Percentiles rank a stretch among this genome's conserved stretches.
phyloP scores from a whole-genome alignment of 2,888 invertebrate genomes.

The Mythimna vitellina region DNA sequence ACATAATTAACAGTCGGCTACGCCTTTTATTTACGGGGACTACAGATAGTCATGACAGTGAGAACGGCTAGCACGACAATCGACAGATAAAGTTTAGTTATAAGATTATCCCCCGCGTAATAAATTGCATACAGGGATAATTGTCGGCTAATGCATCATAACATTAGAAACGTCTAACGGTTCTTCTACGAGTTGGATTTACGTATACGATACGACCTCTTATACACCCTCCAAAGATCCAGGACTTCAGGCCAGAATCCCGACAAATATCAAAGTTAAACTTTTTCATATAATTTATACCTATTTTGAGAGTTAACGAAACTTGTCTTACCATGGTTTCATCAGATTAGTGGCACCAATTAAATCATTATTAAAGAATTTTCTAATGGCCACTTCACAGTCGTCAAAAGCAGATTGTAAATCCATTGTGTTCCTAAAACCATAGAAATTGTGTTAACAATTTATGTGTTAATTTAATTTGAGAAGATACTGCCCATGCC shows the following conservation, averaged over 20 bases:
- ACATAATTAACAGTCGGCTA: no score
- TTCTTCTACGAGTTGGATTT: neutral
- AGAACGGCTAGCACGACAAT: no score
- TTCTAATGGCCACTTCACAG: constrained; percentile 94
- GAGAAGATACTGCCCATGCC: neutral
- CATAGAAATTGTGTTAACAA: neutral
- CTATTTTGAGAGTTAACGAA: neutral
- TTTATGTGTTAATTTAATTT: neutral
- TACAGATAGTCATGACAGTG: no score
- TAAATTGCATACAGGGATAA: no score
- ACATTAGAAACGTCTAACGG: neutral
- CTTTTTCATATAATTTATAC: neutral
- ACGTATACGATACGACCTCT: no score
- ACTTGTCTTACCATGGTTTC: constrained; percentile 93
- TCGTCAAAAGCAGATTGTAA: constrained; percentile 94
- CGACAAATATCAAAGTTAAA: neutral
- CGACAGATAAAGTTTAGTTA: no score
- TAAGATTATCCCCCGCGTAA: no score
- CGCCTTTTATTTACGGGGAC: no score
- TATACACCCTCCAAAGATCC: neutral
- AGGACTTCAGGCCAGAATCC: neutral
- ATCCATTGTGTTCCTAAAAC: constrained; percentile 87
- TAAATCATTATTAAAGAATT: constrained; percentile 98
- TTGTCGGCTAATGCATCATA: neutral
- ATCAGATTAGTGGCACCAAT: constrained; percentile 94